Evolutionary conservation across 2,797 vertebrate genomes (phyloP).

Genomic region (Ctenopoma multispine): DNA sequence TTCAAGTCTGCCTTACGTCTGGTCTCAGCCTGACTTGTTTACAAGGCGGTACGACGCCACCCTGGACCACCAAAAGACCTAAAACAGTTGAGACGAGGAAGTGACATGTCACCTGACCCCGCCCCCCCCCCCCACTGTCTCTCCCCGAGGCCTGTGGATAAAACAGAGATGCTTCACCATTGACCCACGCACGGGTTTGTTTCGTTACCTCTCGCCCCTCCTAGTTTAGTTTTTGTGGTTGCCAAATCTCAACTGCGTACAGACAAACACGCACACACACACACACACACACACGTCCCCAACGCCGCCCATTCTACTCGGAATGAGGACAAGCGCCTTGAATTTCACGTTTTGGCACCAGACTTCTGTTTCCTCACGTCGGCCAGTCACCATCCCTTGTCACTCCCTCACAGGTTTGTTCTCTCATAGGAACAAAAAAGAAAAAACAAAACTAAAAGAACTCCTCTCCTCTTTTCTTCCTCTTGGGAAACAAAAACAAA

Average conservation of each 20-base stretch:
- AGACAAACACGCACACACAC: conserved; percentile 48
- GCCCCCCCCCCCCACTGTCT: conserved; percentile 7
- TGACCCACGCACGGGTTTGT: conserved; percentile 42
- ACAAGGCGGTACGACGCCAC: conserved; percentile 43
- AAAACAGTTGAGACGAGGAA: conserved; percentile 39
- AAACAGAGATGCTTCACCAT: conserved; percentile 41
- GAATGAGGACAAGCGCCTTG: conserved; percentile 76
- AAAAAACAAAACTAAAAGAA: conserved; percentile 45
- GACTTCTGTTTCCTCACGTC: conserved; percentile 44
- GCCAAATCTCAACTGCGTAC: conserved; percentile 70
- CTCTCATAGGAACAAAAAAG: conserved; percentile 57
- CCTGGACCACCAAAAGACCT: conserved; percentile 57
- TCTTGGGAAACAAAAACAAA: conserved; percentile 72
- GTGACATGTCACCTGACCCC: conserved; percentile 1
- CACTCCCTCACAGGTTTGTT: conserved; percentile 65
- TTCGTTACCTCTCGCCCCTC: conserved; percentile 33
- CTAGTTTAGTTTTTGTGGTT: conserved; percentile 64
- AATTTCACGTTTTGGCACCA: conserved; percentile 83
- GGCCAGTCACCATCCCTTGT: conserved; percentile 57
- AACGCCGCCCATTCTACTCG: conserved; percentile 48
- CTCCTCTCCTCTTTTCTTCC: conserved; percentile 45
- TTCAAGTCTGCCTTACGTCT: conserved; percentile 60
- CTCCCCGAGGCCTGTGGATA: conserved; percentile 20
- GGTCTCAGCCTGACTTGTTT: conserved; percentile 56
- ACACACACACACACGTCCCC: conserved; percentile 45